Base-by-base conservation (phyloP, 37 sponge, comb jelly and placozoan species). In the Chondrosia reniformis region DNA sequence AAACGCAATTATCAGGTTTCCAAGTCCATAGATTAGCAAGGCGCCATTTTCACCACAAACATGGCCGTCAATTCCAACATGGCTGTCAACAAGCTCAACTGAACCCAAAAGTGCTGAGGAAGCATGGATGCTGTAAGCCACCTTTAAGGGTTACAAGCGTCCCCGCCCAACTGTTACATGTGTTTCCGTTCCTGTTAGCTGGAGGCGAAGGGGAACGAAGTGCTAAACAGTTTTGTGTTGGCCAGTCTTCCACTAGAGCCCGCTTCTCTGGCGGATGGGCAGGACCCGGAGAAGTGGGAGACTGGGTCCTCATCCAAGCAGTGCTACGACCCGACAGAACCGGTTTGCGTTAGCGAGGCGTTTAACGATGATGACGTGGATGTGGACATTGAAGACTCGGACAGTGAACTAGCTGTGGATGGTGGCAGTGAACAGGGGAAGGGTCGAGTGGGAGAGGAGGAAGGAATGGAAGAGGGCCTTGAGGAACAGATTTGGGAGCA, bases 161-260 rank as follows among this genome's bases (percentile, higher is more conserved):
- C 27, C 66, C n/a, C 8, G 8, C 63, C 17, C 34, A 4, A 19
- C 66, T 32, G 33, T n/a, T n/a, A n/a, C n/a, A n/a, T n/a, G n/a
- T n/a, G n/a, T n/a, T n/a, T n/a, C n/a, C n/a, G 27, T 22, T 25
- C 27, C 63, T 32, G 34, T 32, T 25, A 69, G 72, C 5, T 69
- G 22, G 72, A 69, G 36, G 41, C 72, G 2, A 69, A 69, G 36
- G 72, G 72, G n/a, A 25, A 69, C 24, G 72, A 21, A 3, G 43
- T 69, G 10, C 72, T 69, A n/a, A 38, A 69, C n/a, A 34, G 22
- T 1, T 44, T 69, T 24, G 36, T 43, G 7, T 44, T 40, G 58
- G n/a, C 7, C 27, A 3, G 58, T 56, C 58, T 6, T 28, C 58
- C 58, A 8, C 58, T 28, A 28, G 27, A 8, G 27, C 58, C 27